Evolutionary conservation across 2,888 invertebrate genomes (phyloP).

Genomic region (Venusia cambrica): DNA sequence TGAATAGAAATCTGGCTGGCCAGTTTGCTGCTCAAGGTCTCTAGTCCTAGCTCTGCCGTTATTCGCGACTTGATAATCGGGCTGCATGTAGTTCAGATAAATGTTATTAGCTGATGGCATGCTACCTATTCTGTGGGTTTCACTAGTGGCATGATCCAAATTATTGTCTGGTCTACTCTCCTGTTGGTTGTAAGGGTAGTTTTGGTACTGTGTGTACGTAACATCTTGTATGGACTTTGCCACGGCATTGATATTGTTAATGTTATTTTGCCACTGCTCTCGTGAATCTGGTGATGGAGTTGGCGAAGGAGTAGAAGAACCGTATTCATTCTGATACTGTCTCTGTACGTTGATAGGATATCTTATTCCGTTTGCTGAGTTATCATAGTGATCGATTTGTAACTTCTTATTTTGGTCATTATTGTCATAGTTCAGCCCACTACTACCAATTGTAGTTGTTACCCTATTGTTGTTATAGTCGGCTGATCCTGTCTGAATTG

Average conservation of each 20-base stretch:
- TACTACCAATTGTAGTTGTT: slow-evolving; percentile 51
- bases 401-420: slow-evolving; percentile 57
- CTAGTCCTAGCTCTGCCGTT: slow-evolving; percentile 49
- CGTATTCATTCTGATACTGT: slow-evolving; percentile 60
- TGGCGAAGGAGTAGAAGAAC: slow-evolving; percentile 54
- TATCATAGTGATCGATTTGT: slow-evolving; percentile 70
- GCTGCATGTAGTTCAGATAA: slow-evolving; percentile 62
- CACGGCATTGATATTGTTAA: slow-evolving; percentile 45
- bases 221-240: slow-evolving; percentile 60
- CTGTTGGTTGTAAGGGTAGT: slow-evolving; percentile 49
- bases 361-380: slow-evolving; percentile 62
- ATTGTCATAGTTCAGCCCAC: slow-evolving; percentile 46
- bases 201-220: slow-evolving; percentile 52
- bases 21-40: slow-evolving; percentile 56
- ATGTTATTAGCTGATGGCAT: slow-evolving; percentile 63
- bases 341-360: slow-evolving; percentile 54
- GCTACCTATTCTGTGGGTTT: slow-evolving; percentile 60
- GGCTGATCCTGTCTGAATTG: slow-evolving; percentile 56
- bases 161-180: slow-evolving; percentile 43
- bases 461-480: slow-evolving; percentile 55
- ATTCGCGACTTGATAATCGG: slow-evolving; percentile 53
- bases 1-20: slow-evolving; percentile 57
- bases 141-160: slow-evolving; percentile 48
- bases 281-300: slow-evolving; percentile 52
- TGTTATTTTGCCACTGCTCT: slow-evolving; percentile 57